phyloP scores from a whole-genome alignment of 2,888 invertebrate species.

The Euzophera pinguis region DNA sequence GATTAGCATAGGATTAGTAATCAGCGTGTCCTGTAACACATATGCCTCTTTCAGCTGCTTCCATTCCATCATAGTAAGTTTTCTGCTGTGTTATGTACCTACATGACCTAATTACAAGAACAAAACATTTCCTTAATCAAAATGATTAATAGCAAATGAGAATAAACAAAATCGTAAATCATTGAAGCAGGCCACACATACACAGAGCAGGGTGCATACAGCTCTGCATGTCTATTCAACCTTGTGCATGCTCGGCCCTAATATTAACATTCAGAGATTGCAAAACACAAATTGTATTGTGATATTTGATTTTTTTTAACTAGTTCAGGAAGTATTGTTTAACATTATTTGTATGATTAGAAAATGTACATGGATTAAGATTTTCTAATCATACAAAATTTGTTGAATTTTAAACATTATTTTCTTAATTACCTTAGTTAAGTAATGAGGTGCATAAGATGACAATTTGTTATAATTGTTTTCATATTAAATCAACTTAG shows the following conservation, averaged over 20 bases:
- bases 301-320: not conserved
- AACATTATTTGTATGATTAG: too few species aligned
- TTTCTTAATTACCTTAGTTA: too few species aligned
- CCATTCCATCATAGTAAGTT: too few species aligned
- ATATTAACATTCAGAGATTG: conserved; percentile 7
- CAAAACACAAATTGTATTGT: not conserved
- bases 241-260: conserved; percentile 13
- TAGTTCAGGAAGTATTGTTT: conserved; percentile 12
- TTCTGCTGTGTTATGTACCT: not conserved
- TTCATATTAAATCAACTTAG: too few species aligned
- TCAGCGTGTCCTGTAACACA: too few species aligned
- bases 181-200: conserved; percentile 15
- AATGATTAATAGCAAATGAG: conserved; percentile 2
- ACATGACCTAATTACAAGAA: not conserved
- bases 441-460: too few species aligned
- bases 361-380: too few species aligned
- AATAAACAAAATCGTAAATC: conserved; percentile 21
- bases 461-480: too few species aligned
- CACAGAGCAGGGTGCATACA: conserved; percentile 1
- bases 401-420: too few species aligned
- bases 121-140: conserved; percentile 14
- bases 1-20: too few species aligned
- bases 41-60: too few species aligned
- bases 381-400: too few species aligned
- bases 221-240: conserved; percentile 18